Evolutionary conservation across 2,113 vertebrate genomes (phyloP), one percentile per base, ranked within the genome.

Genomic region (Scatophagus argus): DNA sequence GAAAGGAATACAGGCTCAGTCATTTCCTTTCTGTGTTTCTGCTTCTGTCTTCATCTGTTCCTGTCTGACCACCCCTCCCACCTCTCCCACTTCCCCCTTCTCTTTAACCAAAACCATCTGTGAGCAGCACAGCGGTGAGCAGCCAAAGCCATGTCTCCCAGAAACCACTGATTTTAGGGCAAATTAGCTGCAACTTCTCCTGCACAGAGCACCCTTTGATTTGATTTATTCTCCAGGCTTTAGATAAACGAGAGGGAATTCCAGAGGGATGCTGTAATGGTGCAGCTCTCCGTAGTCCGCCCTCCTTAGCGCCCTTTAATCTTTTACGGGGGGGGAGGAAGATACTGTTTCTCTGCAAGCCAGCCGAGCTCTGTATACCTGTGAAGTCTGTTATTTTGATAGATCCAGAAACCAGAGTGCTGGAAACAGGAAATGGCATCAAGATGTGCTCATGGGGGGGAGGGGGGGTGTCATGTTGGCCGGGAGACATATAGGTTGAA

Each of bases 91-190:
- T 87, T 93, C 90, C 89, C 78, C 83, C 92, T 92, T 51, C 75
- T 77, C 68, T 92, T 91, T 94, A 93, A 94, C 83, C 70, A 79
- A 84, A 95, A 94, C 89, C 95, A 95, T 95, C 84, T 96, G 94
- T 92, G 94, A 86, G 71, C 83, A 19, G 74, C 79, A 1, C 77
- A 65, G 79, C 85, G 64, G 70, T 54, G 51, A 82, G 46, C 82
- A 78, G 70, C 92, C 89, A 80, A 77, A 95, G 88, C 89, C 89
- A 36, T 65, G 87, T 93, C 87, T 90, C 90, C 64, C 93, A 89
- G 76, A 91, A 90, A 93, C 90, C 89, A 81, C 88, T 91, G 93
- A 93, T 93, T 95, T 95, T 82, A 92, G 93, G 94, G 93, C 90
- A 95, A 95, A 95, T 93, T 94, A 93, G 92, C 92, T 82, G 90